A percentile compares a stretch with the other conserved stretches of the same genome.
phyloP scores from a whole-genome alignment of 2,797 vertebrate species.

The Micromesistius poutassou region DNA sequence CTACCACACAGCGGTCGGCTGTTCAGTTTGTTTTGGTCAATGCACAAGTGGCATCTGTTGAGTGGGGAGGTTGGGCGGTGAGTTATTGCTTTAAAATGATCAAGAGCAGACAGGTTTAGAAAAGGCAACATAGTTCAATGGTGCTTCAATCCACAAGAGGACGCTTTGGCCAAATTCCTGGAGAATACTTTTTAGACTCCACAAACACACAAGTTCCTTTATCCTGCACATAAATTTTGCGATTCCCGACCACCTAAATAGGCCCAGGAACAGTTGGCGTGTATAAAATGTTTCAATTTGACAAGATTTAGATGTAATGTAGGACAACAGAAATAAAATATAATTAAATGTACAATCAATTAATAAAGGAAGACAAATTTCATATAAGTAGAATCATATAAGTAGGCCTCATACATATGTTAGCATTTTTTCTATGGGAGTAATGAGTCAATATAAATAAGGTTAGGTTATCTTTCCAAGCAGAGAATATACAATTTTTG shows the following conservation, averaged over 20 bases:
- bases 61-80: constrained; percentile 70
- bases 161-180: constrained; percentile 72
- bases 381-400: too few species aligned
- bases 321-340: too few species aligned
- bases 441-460: background rate
- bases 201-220: constrained; percentile 61
- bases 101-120: constrained; percentile 67
- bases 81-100: constrained; percentile 80
- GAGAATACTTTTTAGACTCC: constrained; percentile 70
- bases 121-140: constrained; percentile 77
- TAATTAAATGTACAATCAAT: too few species aligned
- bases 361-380: too few species aligned
- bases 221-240: constrained; percentile 33
- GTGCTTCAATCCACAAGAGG: constrained; percentile 74
- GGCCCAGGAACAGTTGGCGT: background rate
- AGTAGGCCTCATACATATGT: too few species aligned
- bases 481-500: background rate
- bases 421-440: too few species aligned
- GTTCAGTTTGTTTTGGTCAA: constrained; percentile 75
- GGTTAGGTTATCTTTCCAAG: background rate
- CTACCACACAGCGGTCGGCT: constrained; percentile 51
- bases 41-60: constrained; percentile 61
- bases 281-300: background rate
- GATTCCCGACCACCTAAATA: constrained; percentile 13
- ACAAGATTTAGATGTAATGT: background rate